A percentile compares a stretch with the other conserved stretches of the same genome.
Conservation (phyloP, 2,113 vertebrate species). For the Zosterops lateralis region DNA sequence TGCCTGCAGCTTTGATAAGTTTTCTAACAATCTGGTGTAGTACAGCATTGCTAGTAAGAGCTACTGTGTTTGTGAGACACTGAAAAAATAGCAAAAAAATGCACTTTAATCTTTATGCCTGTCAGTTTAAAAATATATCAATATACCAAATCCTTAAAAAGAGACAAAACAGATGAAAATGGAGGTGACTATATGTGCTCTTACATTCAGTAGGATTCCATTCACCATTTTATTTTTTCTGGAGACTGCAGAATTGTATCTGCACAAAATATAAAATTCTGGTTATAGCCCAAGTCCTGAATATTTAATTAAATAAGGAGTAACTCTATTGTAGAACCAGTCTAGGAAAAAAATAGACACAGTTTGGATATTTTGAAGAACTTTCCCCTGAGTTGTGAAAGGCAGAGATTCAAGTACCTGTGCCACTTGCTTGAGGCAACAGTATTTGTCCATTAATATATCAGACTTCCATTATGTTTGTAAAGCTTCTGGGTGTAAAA, state of each 20-base stretch:
- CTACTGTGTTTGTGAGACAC: not conserved
- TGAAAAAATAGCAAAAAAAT: not conserved
- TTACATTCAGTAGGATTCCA: not conserved
- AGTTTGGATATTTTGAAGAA: not conserved
- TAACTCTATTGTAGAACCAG: not conserved
- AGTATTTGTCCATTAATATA: not conserved
- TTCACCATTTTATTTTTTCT: not conserved
- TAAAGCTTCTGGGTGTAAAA: not conserved
- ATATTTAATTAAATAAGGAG: not conserved
- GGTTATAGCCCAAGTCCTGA: not conserved
- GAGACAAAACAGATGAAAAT: not conserved
- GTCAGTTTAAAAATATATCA: not conserved
- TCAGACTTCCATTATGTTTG: not conserved
- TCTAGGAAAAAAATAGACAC: not conserved
- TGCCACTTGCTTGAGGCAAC: not conserved
- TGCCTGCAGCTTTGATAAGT: slow-evolving; percentile 35
- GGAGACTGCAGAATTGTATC: not conserved
- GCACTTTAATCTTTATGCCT: not conserved
- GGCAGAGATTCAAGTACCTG: not conserved
- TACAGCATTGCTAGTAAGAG: not conserved
- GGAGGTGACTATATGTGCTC: not conserved
- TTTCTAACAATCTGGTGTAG: slow-evolving; percentile 23
- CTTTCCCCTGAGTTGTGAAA: not conserved
- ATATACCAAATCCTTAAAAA: not conserved
- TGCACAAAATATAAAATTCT: not conserved